phyloP scores from a whole-genome alignment of 2,888 invertebrate species.

The Nematopogon swammerdamellus region DNA sequence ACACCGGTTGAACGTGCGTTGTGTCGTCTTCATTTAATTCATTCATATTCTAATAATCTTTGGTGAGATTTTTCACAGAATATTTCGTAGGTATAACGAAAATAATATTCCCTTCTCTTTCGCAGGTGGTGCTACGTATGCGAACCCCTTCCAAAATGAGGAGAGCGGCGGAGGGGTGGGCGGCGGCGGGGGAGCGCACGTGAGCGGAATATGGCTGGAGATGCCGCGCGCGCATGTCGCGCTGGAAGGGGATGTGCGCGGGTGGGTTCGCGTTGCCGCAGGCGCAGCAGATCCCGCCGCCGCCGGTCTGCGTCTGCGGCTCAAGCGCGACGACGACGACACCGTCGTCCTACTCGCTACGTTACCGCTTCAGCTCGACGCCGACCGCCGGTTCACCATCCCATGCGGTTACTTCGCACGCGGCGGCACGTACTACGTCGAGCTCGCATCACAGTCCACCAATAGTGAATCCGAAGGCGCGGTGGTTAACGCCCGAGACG shows the following conservation, averaged over 20 bases:
- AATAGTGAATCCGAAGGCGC: constrained; percentile 6
- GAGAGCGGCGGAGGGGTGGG: constrained; percentile 28
- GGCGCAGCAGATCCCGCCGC: constrained; percentile 22
- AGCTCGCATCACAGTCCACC: constrained; percentile 30
- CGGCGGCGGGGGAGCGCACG: constrained; percentile 30
- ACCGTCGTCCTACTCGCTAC: constrained; percentile 34
- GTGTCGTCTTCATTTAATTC: too few species aligned
- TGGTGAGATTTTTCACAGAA: too few species aligned
- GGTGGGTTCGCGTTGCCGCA: constrained; percentile 59
- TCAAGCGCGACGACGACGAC: constrained; percentile 49
- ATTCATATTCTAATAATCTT: too few species aligned
- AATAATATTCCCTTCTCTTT: too few species aligned
- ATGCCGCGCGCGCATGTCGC: constrained; percentile 76
- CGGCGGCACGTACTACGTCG: constrained; percentile 60
- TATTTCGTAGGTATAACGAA: too few species aligned
- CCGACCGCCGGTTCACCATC: constrained; percentile 48
- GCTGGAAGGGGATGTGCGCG: constrained; percentile 74
- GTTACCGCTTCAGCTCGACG: constrained; percentile 48
- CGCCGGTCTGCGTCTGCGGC: constrained; percentile 31
- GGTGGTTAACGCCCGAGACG: constrained; percentile 1
- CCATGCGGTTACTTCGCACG: constrained; percentile 73
- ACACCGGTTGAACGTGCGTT: too few species aligned
- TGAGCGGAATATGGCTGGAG: constrained; percentile 57
- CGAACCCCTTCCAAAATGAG: constrained; percentile 28
- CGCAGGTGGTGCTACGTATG: constrained; percentile 36